Evolutionary conservation across 2,113 vertebrate genomes (phyloP).

Genomic region (Zeus faber): DNA sequence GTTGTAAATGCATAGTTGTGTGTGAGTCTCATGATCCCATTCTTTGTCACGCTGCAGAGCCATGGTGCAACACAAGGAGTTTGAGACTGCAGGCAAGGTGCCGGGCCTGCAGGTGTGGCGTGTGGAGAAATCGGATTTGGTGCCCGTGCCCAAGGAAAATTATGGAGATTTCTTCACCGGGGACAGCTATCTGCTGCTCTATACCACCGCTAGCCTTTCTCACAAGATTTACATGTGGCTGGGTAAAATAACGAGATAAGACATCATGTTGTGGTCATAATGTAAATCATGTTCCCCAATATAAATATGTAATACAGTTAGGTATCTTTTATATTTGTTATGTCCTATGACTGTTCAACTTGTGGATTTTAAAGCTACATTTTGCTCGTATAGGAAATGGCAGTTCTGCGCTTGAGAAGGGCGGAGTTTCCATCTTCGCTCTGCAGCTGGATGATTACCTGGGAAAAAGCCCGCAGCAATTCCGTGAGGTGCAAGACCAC

Average conservation of each 20-base stretch:
- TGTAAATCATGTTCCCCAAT: background rate
- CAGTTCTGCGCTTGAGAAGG: constrained; percentile 61
- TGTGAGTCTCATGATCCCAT: no score
- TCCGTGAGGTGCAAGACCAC: constrained; percentile 59
- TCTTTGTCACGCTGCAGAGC: constrained; percentile 21
- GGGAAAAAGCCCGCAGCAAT: constrained; percentile 49
- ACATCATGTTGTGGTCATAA: background rate
- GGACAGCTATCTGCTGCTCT: constrained; percentile 69
- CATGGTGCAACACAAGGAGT: constrained; percentile 63
- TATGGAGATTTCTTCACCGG: constrained; percentile 67
- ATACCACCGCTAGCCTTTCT: constrained; percentile 42
- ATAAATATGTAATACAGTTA: background rate
- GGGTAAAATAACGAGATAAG: constrained; percentile 44
- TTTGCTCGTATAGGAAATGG: constrained; percentile 47
- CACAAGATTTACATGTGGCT: constrained; percentile 68
- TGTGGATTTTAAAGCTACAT: background rate
- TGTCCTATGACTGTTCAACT: no score
- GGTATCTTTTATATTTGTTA: constrained; percentile 1
- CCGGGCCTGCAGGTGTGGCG: constrained; percentile 76
- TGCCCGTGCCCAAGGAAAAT: constrained; percentile 43
- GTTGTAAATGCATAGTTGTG: background rate
- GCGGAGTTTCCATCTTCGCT: constrained; percentile 62
- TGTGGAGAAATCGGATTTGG: constrained; percentile 68
- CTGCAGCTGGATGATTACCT: constrained; percentile 66
- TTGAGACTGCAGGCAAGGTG: constrained; percentile 64